phyloP scores from a whole-genome alignment of 2,888 invertebrate species.

The Iselma pallidipennis region DNA sequence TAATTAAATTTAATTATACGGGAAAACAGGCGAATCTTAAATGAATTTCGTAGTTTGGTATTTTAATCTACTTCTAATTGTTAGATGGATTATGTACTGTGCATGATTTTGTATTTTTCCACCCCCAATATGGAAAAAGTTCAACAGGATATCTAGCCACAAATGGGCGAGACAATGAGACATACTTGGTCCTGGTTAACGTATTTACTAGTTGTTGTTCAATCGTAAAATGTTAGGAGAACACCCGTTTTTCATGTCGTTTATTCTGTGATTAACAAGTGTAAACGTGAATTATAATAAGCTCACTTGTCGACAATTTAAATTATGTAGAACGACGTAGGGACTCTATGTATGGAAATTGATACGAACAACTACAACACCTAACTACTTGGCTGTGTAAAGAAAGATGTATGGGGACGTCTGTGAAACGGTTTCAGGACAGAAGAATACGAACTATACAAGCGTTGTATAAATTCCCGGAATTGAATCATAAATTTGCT shows the following conservation, averaged over 20 bases:
- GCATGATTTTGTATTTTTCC: conserved; percentile 18
- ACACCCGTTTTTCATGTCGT: conserved; percentile 27
- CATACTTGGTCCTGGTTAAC: conserved; percentile 8
- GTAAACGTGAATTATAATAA: conserved; percentile 24
- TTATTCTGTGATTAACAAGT: conserved; percentile 31
- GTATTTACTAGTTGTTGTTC: conserved; percentile 3
- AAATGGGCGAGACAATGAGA: conserved; percentile 25
- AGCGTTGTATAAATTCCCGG: too few relatives aligned
- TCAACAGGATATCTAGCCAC: conserved; percentile 26
- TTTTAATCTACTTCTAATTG: conserved; percentile 29
- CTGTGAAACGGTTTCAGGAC: background rate
- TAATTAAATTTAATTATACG: too few relatives aligned
- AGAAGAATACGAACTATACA: background rate
- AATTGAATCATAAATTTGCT: too few relatives aligned
- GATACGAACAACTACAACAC: conserved; percentile 1
- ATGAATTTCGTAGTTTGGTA: too few relatives aligned
- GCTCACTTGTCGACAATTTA: conserved; percentile 15
- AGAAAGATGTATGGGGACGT: background rate
- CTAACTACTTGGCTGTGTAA: background rate
- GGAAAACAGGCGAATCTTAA: too few relatives aligned
- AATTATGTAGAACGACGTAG: background rate
- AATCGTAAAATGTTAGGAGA: conserved; percentile 7
- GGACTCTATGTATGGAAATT: conserved; percentile 2
- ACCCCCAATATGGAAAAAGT: conserved; percentile 32
- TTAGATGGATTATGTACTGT: conserved; percentile 33